These are phyloP conservation scores for Heliconius hermathena DNA, from an alignment of 1,140 invertebrate genomes.

Conservation along the genomic window DNA sequence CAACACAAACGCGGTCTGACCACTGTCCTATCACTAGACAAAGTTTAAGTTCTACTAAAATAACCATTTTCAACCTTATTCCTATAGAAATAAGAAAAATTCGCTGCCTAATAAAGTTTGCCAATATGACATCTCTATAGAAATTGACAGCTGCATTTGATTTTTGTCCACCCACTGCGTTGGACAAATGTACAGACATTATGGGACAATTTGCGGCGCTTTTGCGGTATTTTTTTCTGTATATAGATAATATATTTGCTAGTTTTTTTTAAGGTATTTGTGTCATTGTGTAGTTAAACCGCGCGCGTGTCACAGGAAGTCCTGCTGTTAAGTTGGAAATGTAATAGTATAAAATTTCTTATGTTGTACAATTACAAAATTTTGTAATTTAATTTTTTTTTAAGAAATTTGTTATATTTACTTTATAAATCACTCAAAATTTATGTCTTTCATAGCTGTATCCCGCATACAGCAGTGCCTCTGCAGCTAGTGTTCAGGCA, in stretches of 20 bases:
- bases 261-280: not conserved
- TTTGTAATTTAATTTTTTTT: not conserved
- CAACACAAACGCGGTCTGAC: constrained; percentile 55
- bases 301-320: not conserved
- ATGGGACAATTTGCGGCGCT: constrained; percentile 46
- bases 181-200: constrained; percentile 46
- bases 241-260: constrained; percentile 14
- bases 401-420: no score
- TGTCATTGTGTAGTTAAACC: not conserved
- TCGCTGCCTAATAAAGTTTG: constrained; percentile 19
- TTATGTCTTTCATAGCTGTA: no score
- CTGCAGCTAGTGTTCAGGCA: no score
- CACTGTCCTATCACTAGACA: constrained; percentile 40
- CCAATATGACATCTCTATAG: constrained; percentile 62
- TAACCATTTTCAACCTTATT: constrained; percentile 30
- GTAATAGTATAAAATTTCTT: not conserved
- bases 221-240: constrained; percentile 40
- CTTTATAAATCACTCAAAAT: no score
- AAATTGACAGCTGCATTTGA: constrained; percentile 72
- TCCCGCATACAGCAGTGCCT: no score
- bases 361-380: not conserved
- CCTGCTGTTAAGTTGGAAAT: not conserved
- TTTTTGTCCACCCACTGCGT: constrained; percentile 63
- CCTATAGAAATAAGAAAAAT: constrained; percentile 6
- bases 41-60: constrained; percentile 33